A percentile compares a stretch with the other conserved stretches of the same genome.
These are phyloP conservation scores for Masticophis lateralis DNA, from an alignment of 2,797 vertebrate genomes.

Conservation along the genomic window DNA sequence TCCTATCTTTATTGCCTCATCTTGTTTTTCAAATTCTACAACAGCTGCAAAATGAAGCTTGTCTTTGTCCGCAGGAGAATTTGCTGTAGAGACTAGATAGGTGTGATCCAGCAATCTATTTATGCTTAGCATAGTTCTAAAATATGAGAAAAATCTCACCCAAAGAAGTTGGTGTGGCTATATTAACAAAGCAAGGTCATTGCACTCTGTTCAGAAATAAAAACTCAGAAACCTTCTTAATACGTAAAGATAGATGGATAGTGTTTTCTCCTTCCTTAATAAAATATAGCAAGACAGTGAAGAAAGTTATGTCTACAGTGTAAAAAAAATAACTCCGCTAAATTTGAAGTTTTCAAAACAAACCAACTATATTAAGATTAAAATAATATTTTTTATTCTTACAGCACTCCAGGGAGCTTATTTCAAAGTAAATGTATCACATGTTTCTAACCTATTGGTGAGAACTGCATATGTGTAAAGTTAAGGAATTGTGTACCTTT, in stretches of 20 bases:
- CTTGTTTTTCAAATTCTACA: not conserved
- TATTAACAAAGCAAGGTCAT: slow-evolving; percentile 51
- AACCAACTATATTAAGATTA: not conserved
- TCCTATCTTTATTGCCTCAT: not conserved
- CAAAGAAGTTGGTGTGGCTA: slow-evolving; percentile 24
- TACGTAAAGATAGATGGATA: slow-evolving; percentile 39
- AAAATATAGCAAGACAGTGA: slow-evolving; percentile 34
- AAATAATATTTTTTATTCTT: not conserved
- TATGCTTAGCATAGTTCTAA: not conserved
- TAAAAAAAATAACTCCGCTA: slow-evolving; percentile 31
- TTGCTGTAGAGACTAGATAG: not conserved
- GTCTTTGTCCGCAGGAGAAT: not conserved
- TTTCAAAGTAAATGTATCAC: not conserved
- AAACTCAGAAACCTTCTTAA: slow-evolving; percentile 32
- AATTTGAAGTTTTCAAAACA: slow-evolving; percentile 28
- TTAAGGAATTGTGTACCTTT: not conserved
- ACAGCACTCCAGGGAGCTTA: not conserved
- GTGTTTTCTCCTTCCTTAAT: slow-evolving; percentile 49
- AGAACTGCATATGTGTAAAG: not conserved
- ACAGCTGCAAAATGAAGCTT: slow-evolving; percentile 1
- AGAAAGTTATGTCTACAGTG: slow-evolving; percentile 53
- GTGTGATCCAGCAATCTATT: not conserved
- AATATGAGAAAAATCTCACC: slow-evolving; percentile 1
- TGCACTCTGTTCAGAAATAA: slow-evolving; percentile 46
- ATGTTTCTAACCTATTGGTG: not conserved